Evolutionary conservation across 2,888 invertebrate genomes (phyloP).

Genomic region (Lottia scabra): DNA sequence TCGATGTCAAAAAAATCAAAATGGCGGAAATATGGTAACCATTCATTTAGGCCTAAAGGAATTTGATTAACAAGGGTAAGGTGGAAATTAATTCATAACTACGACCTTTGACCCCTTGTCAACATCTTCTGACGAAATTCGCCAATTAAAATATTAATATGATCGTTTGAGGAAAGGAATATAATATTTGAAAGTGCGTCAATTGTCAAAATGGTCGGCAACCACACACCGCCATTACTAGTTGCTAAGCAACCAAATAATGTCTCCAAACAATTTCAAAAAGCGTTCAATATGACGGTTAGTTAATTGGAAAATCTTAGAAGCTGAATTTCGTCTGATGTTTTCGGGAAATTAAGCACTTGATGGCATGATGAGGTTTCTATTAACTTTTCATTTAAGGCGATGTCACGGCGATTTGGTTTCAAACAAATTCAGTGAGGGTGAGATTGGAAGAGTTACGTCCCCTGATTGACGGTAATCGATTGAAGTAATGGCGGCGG

Average conservation of each 20-base stretch:
- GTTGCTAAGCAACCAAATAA: neutral
- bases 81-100: too few species aligned
- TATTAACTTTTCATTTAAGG: neutral
- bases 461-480: neutral
- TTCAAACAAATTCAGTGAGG: neutral
- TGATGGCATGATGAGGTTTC: neutral
- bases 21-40: too few species aligned
- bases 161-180: too few species aligned
- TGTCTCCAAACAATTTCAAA: neutral
- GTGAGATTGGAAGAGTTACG: neutral
- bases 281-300: neutral
- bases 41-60: too few species aligned
- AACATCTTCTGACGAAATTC: too few species aligned
- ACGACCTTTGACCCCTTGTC: too few species aligned
- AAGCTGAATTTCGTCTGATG: neutral
- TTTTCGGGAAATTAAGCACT: constrained; percentile 5
- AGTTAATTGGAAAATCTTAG: constrained; percentile 1
- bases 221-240: neutral
- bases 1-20: too few species aligned
- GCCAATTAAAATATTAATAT: too few species aligned
- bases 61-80: too few species aligned
- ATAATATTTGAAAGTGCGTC: too few species aligned
- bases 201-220: neutral
- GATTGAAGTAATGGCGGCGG: constrained; percentile 1
- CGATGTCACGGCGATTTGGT: neutral